Base-by-base conservation (phyloP, 1,140 invertebrate species). In the Cydia amplana region DNA sequence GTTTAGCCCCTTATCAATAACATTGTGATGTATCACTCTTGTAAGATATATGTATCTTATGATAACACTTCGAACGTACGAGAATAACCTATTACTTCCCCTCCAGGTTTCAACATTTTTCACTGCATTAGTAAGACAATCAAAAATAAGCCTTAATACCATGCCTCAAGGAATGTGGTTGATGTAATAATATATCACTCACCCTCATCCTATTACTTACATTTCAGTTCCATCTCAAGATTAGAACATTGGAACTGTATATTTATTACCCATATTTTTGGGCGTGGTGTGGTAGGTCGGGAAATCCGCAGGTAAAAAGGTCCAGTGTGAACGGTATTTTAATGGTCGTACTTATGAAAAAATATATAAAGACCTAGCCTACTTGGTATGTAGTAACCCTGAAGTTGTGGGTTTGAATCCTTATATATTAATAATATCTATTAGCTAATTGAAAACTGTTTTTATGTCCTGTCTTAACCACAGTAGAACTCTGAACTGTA, bases 11-110 rank as follows among this genome's bases (percentile, higher is more conserved):
- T 51, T 51, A 51, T 51, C 49, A 51, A 51, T 18, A 51, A 18
- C n/a, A n/a, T 18, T 18, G 46, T 16, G 12, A 49, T 16, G 14
- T 49, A 49, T 49, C 16, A 49, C 49, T 51, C n/a, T 4, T 49
- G 2, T 51, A 51, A 51, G 49, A 51, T 51, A 51, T 51, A 51
- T 51, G 49, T 14, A 46, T 51, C 49, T 51, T 51, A 51, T 51
- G 49, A 51, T 51, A 51, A 51, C 49, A 51, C 36, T n/a, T n/a
- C 49, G n/a, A 51, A 18, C n/a, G 14, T 46, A 16, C 43, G 14
- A 51, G 49, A n/a, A 49, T 49, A 49, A n/a, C 49, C 49, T 51
- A 12, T 5, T 51, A n/a, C 16, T 7, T 51, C 49, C 49, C 49
- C 49, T 51, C 49, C 14, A 7, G 3, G 49, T 18, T 51, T 18